Evolutionary conservation across 2,888 invertebrate species (phyloP).

Genomic region (Mycalesis mineus): DNA sequence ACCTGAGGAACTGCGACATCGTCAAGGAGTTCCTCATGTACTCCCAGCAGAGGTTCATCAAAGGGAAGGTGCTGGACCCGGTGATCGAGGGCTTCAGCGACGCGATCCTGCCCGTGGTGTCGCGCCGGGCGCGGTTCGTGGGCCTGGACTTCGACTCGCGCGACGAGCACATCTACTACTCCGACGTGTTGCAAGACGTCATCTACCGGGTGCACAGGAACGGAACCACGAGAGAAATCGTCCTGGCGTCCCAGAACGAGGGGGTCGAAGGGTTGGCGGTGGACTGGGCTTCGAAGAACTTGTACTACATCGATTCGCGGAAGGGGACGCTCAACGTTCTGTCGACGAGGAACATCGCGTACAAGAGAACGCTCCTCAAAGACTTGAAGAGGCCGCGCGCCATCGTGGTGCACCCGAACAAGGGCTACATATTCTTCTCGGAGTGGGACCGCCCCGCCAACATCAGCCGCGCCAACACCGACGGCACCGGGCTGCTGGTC

Average conservation of each 20-base stretch:
- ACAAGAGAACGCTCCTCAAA: slow-evolving; percentile 88
- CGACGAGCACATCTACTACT: slow-evolving; percentile 96
- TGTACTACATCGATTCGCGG: slow-evolving; percentile 96
- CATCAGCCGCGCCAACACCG: slow-evolving; percentile 94
- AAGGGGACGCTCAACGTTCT: slow-evolving; percentile 96
- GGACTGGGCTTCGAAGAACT: slow-evolving; percentile 96
- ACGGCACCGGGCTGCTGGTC: slow-evolving; percentile 91
- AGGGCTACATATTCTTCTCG: slow-evolving; percentile 95
- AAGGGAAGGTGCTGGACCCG: slow-evolving; percentile 93
- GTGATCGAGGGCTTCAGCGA: slow-evolving; percentile 95
- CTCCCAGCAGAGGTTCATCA: slow-evolving; percentile 96
- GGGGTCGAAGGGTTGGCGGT: slow-evolving; percentile 97
- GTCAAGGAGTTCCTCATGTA: slow-evolving; percentile 95
- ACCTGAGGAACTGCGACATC: slow-evolving; percentile 87
- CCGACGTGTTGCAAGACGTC: slow-evolving; percentile 97
- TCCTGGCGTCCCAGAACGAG: slow-evolving; percentile 96
- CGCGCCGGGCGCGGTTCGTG: slow-evolving; percentile 93
- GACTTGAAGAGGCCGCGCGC: slow-evolving; percentile 95
- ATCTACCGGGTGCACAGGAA: slow-evolving; percentile 90
- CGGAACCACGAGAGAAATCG: slow-evolving; percentile 90
- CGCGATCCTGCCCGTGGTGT: slow-evolving; percentile 96
- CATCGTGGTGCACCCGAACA: slow-evolving; percentile 97
- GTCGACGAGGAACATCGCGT: slow-evolving; percentile 90
- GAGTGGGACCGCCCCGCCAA: slow-evolving; percentile 98
- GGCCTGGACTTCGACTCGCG: slow-evolving; percentile 96